A percentile compares a stretch with the other conserved stretches of the same genome.
Evolutionary conservation across 2,113 vertebrate species (phyloP).

Genomic region (Oceanodroma tethys): DNA sequence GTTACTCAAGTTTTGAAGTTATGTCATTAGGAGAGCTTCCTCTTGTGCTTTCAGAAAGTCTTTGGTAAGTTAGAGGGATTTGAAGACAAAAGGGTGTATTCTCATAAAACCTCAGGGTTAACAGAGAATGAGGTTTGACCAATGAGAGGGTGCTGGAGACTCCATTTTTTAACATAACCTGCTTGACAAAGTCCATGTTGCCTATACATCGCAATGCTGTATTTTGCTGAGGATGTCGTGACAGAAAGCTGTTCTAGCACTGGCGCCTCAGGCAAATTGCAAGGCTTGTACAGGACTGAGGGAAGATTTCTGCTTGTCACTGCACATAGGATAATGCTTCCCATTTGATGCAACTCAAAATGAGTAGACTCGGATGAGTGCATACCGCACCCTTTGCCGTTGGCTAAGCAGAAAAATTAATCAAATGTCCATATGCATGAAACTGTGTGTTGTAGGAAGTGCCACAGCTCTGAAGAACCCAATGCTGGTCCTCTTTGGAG

Average conservation of each 20-base stretch:
- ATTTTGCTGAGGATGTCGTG: not conserved
- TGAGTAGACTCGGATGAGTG: not conserved
- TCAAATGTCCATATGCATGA: not conserved
- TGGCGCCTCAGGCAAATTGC: not conserved
- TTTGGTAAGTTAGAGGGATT: not conserved
- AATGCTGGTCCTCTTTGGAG: not conserved
- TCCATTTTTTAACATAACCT: not conserved
- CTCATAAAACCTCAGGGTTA: not conserved
- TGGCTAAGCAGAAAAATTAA: not conserved
- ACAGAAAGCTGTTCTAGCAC: not conserved
- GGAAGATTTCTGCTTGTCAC: not conserved
- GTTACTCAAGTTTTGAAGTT: not conserved
- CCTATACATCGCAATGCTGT: not conserved
- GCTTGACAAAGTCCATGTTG: not conserved
- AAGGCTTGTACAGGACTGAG: not conserved
- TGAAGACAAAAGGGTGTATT: not conserved
- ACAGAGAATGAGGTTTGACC: not conserved
- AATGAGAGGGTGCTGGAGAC: not conserved
- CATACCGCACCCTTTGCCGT: not conserved
- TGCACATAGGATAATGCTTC: not conserved
- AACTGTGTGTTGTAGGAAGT: not conserved
- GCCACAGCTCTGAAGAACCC: not conserved
- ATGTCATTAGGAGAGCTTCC: not conserved
- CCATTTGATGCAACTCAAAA: fast-evolving
- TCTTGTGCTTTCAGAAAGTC: not conserved